Percentiles rank a stretch among this genome's conserved stretches.
Evolutionary conservation across 30 jellyfish, hydroid and myxozoan genomes (phyloP).

Genomic region (Pseudorhiza aurosa): DNA sequence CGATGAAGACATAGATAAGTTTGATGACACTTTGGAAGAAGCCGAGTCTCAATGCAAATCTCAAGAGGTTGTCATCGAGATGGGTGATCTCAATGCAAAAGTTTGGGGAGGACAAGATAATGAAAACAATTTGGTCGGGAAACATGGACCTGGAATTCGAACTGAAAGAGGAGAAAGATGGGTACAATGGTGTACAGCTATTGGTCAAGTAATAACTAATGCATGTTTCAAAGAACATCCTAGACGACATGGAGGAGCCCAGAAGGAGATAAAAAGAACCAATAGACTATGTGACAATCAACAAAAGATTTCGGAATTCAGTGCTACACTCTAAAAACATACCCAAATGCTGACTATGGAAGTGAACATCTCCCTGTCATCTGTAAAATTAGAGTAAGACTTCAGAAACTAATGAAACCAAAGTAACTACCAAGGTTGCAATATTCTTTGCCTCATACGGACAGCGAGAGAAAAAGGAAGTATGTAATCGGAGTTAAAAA

Average conservation of each 20-base stretch:
- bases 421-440: neutral
- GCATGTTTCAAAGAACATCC: constrained; percentile 37
- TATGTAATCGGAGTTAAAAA: neutral
- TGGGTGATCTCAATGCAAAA: constrained; percentile 47
- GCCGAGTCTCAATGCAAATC: constrained; percentile 25
- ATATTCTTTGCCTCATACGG: neutral
- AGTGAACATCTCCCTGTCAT: neutral
- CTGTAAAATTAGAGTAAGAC: neutral
- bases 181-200: constrained; percentile 26
- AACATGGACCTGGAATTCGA: constrained; percentile 20
- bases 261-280: neutral
- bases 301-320: constrained; percentile 7
- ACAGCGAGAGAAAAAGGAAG: too few species aligned
- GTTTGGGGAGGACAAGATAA: neutral
- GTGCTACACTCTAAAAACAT: constrained; percentile 4
- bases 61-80: constrained; percentile 14
- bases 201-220: constrained; percentile 8
- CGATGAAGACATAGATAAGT: constrained; percentile 13
- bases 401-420: neutral
- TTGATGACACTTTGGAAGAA: constrained; percentile 12
- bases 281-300: constrained; percentile 11
- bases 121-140: neutral
- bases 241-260: constrained; percentile 32
- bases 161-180: constrained; percentile 28
- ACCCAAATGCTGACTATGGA: constrained; percentile 27